Evolutionary conservation across 2,113 vertebrate genomes (phyloP), one percentile per base, ranked within the genome.

Genomic region (Vulpes vulpes): DNA sequence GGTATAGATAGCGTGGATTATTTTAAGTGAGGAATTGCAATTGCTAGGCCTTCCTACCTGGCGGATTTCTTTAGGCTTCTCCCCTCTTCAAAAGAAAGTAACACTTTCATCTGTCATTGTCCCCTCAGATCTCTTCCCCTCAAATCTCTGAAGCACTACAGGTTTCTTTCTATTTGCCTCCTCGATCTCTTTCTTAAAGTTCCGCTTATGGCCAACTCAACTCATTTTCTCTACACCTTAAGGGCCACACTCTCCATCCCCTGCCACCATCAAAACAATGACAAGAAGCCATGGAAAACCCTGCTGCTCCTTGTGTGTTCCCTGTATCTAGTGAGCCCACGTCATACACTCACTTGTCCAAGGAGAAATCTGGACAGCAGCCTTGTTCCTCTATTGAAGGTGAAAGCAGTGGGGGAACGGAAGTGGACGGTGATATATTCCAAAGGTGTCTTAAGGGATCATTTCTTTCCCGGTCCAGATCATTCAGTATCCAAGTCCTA

Each of bases 161-260:
- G 64, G 43, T 9, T 65, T 65, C 30, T 71, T 69, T 38, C 60
- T 86, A 19, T 7, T 65, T 30, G 8, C 27, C 65, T 85, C 0
- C 23, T 9, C 11, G 4, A 35, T n/a, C 8, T 49, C 83, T 74
- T 15, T 60, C 53, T 62, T 60, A 14, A 51, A 38, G 17, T 30
- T 27, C 16, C 25, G 1, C 59, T 74, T 67, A 2, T 0, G 0
- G 74, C 16, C 86, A 22, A 0, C 35, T 80, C 57, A 11, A 0
- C 51, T 91, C 25, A 15, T 83, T 32, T 25, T 67, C 65, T 78
- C 80, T 9, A 11, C 23, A 23, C 20, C 27, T 65, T 69, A 38
- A 55, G 85, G 10, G n/a, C 30, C 3, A 1, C 6, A 9, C 84
- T 83, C 51, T 65, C 27, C 23, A 2, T 71, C 27, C n/a, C 30